These are phyloP conservation scores for Drosophila elegans DNA, from an alignment of 1,140 invertebrate species.

Conservation along the genomic window DNA sequence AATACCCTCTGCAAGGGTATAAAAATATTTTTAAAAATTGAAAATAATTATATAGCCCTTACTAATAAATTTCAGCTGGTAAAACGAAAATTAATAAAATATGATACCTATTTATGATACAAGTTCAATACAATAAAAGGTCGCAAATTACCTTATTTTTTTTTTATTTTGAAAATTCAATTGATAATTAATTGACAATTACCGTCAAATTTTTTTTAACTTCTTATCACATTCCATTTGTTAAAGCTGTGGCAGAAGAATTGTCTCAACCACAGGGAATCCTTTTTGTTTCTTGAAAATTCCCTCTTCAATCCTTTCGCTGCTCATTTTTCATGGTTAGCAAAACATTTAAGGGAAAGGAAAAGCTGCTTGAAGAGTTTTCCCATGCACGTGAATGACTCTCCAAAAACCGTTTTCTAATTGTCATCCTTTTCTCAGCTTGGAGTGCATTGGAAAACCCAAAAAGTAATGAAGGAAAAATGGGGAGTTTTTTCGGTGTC, in stretches of 20 bases:
- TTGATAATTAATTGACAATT: too few relatives aligned
- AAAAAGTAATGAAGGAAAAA: slow-evolving; percentile 37
- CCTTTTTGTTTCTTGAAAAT: slow-evolving; percentile 15
- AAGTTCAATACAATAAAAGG: too few relatives aligned
- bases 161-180: too few relatives aligned
- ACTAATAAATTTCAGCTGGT: too few relatives aligned
- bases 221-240: slow-evolving; percentile 18
- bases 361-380: slow-evolving; percentile 24
- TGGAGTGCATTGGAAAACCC: slow-evolving; percentile 39
- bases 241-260: slow-evolving; percentile 1
- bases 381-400: slow-evolving; percentile 19
- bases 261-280: background rate
- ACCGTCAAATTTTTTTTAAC: slow-evolving; percentile 1
- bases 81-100: too few relatives aligned
- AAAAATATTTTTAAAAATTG: too few relatives aligned
- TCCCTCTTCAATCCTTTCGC: slow-evolving; percentile 12
- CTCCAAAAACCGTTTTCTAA: slow-evolving; percentile 46
- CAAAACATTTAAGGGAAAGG: slow-evolving; percentile 11
- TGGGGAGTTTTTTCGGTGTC: slow-evolving; percentile 23
- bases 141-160: too few relatives aligned
- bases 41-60: too few relatives aligned
- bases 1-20: too few relatives aligned
- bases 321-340: slow-evolving; percentile 49
- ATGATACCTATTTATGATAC: too few relatives aligned
- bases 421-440: slow-evolving; percentile 39